Conservation (phyloP, 2,888 invertebrate species). For the Mythimna albipuncta region DNA sequence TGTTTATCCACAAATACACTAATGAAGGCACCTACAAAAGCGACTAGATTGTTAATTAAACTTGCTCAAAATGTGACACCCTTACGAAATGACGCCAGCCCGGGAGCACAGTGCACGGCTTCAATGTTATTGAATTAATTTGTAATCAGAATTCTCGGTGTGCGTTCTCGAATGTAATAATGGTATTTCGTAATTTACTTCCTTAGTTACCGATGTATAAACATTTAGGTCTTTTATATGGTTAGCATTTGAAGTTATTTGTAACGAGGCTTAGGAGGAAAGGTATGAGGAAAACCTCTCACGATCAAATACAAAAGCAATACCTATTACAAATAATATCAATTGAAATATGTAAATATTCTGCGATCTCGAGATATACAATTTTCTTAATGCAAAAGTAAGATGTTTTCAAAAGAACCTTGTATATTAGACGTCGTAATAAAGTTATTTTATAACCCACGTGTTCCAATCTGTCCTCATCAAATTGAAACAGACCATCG, state of each 20-base stretch:
- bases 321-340: slow-evolving; percentile 21
- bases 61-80: slow-evolving; percentile 91
- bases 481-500: slow-evolving; percentile 43
- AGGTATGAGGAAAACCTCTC: slow-evolving; percentile 22
- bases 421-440: slow-evolving; percentile 20
- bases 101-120: slow-evolving; percentile 88
- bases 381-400: slow-evolving; percentile 29
- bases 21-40: slow-evolving; percentile 91
- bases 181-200: slow-evolving; percentile 77
- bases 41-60: slow-evolving; percentile 91
- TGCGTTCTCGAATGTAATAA: slow-evolving; percentile 86
- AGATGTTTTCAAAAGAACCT: slow-evolving; percentile 18
- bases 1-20: slow-evolving; percentile 91
- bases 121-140: slow-evolving; percentile 90
- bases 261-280: slow-evolving; percentile 1
- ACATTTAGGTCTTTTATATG: slow-evolving; percentile 69
- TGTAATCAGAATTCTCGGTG: slow-evolving; percentile 89
- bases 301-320: slow-evolving; percentile 7
- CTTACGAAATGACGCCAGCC: slow-evolving; percentile 88
- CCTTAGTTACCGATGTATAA: slow-evolving; percentile 64
- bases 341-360: slow-evolving; percentile 28
- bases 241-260: slow-evolving; percentile 23
- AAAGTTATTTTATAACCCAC: slow-evolving; percentile 45
- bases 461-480: slow-evolving; percentile 41
- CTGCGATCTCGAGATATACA: slow-evolving; percentile 8